Base-by-base conservation (phyloP, 2,113 vertebrate genomes). In the Lota lota region DNA sequence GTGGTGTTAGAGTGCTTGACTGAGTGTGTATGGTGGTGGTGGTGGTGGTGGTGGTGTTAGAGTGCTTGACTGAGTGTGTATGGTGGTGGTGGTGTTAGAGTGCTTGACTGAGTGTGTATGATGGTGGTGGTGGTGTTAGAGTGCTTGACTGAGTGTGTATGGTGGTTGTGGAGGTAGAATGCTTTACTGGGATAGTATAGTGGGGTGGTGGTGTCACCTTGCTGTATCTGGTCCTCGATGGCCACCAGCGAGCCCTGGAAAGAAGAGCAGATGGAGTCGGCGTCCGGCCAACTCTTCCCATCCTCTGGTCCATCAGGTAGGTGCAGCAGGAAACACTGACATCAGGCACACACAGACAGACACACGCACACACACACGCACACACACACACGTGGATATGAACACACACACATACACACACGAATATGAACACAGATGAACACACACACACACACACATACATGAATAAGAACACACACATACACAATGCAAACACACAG, bases 291-390 rank as follows among this genome's bases (percentile, higher is more conserved):
- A 75, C 69, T 93, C 76, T 92, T 95, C 67, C 92, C 88, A 19
- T 92, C 85, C 24, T 89, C 78, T 18, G 87, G 88, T 66, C 78
- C 89, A 71, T 80, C 92, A 14, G 94, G 93, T 62, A 94, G 92
- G 79, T 93, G 92, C 82, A 98, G 83, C 70, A 95, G 85, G 82
- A 97, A 92, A 78, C 96, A 98, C 96, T 99, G 74, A 70, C 69
- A 78, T 73, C 21, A 64, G 18, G 68, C 63, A 63, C 68, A 33
- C 0, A 20, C 17, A 59, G 4, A 40, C 2, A 28, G 15, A 53
- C 19, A 61, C 56, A 62, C 19, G 67, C 19, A 58, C 51, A 64
- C 17, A 21, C 15, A 50, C 16, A 5, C 33, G 16, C 14, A 28
- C 62, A 24, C 11, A 21, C 40, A 69, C 47, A 36, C 22, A 50